phyloP scores from a whole-genome alignment of 2,113 vertebrate genomes.

The Oreocharis arfaki region DNA sequence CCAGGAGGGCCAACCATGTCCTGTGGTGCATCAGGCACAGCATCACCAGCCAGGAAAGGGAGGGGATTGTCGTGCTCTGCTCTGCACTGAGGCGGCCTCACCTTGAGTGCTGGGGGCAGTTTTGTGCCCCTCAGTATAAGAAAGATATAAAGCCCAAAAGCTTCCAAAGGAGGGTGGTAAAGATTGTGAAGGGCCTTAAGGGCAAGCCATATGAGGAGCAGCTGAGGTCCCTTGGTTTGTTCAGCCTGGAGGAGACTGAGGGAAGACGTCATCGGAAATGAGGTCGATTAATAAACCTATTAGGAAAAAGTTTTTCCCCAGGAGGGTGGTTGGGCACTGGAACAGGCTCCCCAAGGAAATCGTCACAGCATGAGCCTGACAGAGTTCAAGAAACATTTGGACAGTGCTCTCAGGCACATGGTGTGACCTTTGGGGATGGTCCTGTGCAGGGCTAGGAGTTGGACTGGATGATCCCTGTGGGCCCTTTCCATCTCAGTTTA shows the following conservation, averaged over 20 bases:
- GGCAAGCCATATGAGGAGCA: rapidly evolving
- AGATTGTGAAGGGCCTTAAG: neutral
- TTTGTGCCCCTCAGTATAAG: neutral
- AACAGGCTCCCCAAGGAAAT: neutral
- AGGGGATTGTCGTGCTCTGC: neutral
- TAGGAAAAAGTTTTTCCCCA: neutral
- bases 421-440: neutral
- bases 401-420: neutral
- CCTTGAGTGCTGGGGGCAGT: rapidly evolving
- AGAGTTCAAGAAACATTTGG: neutral
- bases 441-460: neutral
- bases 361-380: neutral
- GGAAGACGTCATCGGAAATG: too few species aligned
- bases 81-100: neutral
- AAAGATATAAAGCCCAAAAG: neutral
- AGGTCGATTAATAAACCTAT: too few species aligned
- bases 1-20: rapidly evolving
- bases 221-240: neutral
- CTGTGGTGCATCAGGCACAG: neutral
- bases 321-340: rapidly evolving
- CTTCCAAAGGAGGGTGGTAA: neutral
- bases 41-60: rapidly evolving
- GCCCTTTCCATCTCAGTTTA: neutral
- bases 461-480: neutral
- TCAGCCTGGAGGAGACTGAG: neutral